These are phyloP conservation scores for Polydrusus pterygomalis DNA, from an alignment of 2,888 invertebrate species.

Conservation along the genomic window DNA sequence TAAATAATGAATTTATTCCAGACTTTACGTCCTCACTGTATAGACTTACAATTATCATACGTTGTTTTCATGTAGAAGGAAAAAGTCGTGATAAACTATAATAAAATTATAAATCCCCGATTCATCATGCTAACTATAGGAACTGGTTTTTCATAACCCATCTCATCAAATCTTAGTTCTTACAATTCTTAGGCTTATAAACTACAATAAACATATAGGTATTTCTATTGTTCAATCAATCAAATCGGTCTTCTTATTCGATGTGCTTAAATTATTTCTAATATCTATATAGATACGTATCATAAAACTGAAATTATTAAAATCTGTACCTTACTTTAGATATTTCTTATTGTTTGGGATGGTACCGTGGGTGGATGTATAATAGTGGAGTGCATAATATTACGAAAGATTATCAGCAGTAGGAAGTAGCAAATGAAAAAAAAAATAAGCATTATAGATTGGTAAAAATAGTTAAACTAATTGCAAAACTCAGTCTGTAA, in stretches of 20 bases:
- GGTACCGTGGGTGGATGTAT: conserved; percentile 30
- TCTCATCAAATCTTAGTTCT: conserved; percentile 19
- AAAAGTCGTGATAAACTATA: conserved; percentile 20
- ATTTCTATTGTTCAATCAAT: conserved; percentile 41
- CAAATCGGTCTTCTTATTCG: conserved; percentile 29
- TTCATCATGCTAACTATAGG: conserved; percentile 23
- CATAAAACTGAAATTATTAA: conserved; percentile 16
- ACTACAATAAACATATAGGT: conserved; percentile 8
- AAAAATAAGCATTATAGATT: not conserved
- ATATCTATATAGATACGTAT: no score
- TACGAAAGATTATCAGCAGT: conserved; percentile 7
- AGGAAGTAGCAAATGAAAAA: conserved; percentile 18
- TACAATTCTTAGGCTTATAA: not conserved
- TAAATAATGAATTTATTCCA: no score
- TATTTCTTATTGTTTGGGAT: conserved; percentile 35
- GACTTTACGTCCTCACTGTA: no score
- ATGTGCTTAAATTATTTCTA: conserved; percentile 4
- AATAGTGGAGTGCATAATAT: conserved; percentile 5
- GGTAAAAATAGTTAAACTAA: conserved; percentile 5
- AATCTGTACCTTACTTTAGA: conserved; percentile 27
- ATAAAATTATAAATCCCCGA: conserved; percentile 15
- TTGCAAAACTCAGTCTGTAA: conserved; percentile 6
- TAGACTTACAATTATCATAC: no score
- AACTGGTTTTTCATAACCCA: conserved; percentile 31
- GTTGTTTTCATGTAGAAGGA: not conserved